These are phyloP conservation scores for Triplophysa dalaica DNA, from an alignment of 2,113 vertebrate genomes.

Conservation along the genomic window DNA sequence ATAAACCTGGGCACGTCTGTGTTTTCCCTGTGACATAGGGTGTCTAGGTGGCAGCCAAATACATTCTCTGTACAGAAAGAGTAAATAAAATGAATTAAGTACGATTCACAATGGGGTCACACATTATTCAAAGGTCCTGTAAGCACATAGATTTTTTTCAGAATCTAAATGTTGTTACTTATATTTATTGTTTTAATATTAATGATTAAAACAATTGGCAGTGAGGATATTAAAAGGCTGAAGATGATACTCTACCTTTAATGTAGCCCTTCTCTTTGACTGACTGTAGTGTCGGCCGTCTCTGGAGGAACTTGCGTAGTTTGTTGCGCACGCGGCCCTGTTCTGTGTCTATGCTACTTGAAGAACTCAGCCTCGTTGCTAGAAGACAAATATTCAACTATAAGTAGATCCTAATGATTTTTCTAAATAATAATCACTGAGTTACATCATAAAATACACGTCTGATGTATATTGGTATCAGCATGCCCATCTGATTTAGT, in stretches of 20 bases:
- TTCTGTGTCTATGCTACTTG: slow-evolving; percentile 67
- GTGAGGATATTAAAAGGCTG: neutral
- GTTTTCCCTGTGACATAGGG: slow-evolving; percentile 82
- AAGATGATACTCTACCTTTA: slow-evolving; percentile 65
- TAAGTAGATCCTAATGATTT: neutral
- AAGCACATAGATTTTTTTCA: too few relatives aligned
- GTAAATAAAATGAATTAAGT: neutral
- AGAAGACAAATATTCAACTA: neutral
- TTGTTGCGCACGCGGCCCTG: slow-evolving; percentile 77
- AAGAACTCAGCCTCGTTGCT: slow-evolving; percentile 48
- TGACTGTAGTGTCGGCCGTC: slow-evolving; percentile 79
- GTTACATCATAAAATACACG: neutral
- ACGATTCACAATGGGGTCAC: neutral
- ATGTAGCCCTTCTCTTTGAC: slow-evolving; percentile 85
- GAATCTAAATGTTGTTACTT: too few relatives aligned
- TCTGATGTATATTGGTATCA: neutral
- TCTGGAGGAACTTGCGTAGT: slow-evolving; percentile 81
- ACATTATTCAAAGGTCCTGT: too few relatives aligned
- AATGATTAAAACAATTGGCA: neutral
- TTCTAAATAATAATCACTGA: too few relatives aligned
- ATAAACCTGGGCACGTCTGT: slow-evolving; percentile 80
- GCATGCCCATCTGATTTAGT: neutral
- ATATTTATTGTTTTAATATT: too few relatives aligned
- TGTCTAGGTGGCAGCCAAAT: slow-evolving; percentile 86
- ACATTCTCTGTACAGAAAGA: slow-evolving; percentile 80